Percentiles rank a stretch among this genome's conserved stretches.
phyloP scores from a whole-genome alignment of 2,113 vertebrate genomes.

The Elephas maximus region DNA sequence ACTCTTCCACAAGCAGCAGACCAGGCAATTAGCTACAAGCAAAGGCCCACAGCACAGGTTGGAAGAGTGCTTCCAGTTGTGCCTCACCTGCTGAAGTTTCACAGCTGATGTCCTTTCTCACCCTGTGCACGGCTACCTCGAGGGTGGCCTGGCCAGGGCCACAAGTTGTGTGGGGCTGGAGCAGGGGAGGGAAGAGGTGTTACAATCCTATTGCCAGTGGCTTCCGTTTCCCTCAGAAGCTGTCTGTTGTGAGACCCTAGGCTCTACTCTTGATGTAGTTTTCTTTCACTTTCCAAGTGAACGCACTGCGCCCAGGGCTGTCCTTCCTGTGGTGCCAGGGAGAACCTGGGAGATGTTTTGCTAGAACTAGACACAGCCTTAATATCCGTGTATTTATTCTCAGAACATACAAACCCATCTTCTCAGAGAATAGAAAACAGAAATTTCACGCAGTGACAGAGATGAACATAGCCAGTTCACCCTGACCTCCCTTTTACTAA shows the following conservation, averaged over 20 bases:
- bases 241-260: neutral
- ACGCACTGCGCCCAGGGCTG: neutral
- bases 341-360: neutral
- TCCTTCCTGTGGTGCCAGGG: neutral
- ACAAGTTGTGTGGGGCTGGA: neutral
- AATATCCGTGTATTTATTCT: constrained; percentile 78
- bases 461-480: constrained; percentile 62
- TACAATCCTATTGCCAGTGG: rapidly evolving
- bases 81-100: neutral
- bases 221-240: neutral
- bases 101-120: neutral
- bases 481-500: constrained; percentile 55
- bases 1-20: neutral
- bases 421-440: constrained; percentile 83
- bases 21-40: neutral
- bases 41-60: neutral
- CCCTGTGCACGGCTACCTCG: neutral
- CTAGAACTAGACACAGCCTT: constrained; percentile 28
- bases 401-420: constrained; percentile 85
- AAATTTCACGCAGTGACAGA: constrained; percentile 78
- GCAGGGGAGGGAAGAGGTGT: neutral
- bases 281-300: neutral
- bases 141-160: neutral
- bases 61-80: neutral
- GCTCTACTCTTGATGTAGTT: neutral